Conservation (phyloP, 2,113 vertebrate species). For the Amazona vittata region DNA sequence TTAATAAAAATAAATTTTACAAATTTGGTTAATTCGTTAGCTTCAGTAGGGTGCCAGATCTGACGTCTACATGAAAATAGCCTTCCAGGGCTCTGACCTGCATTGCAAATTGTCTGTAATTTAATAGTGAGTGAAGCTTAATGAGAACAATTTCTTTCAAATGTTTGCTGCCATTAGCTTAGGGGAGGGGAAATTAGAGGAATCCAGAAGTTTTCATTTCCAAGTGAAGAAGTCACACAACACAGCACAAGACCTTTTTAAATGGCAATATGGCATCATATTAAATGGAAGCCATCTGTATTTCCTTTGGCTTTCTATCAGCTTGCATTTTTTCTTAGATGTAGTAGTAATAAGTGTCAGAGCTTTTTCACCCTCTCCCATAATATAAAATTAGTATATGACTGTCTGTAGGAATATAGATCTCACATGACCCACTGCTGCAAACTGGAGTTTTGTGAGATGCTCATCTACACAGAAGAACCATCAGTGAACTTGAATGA, state of each 20-base stretch:
- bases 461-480: background rate
- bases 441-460: background rate
- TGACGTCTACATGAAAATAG: background rate
- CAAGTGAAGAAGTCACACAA: slow-evolving; percentile 16
- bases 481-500: background rate
- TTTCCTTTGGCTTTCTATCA: slow-evolving; percentile 33
- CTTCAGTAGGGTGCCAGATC: background rate
- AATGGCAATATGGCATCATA: background rate
- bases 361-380: background rate
- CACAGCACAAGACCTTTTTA: slow-evolving; percentile 1
- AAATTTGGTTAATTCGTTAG: background rate
- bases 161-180: slow-evolving; percentile 17
- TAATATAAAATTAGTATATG: background rate
- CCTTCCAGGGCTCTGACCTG: background rate
- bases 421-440: background rate
- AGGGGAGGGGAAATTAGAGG: background rate
- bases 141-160: background rate
- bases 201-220: slow-evolving; percentile 39
- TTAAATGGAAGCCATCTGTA: slow-evolving; percentile 38
- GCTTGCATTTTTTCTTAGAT: background rate
- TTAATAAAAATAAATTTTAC: background rate
- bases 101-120: slow-evolving; percentile 4
- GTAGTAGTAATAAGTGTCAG: background rate
- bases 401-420: background rate
- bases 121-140: background rate